These are phyloP conservation scores for Caenorhabditis doughertyi DNA, from an alignment of 2,888 invertebrate species.

Conservation along the genomic window DNA sequence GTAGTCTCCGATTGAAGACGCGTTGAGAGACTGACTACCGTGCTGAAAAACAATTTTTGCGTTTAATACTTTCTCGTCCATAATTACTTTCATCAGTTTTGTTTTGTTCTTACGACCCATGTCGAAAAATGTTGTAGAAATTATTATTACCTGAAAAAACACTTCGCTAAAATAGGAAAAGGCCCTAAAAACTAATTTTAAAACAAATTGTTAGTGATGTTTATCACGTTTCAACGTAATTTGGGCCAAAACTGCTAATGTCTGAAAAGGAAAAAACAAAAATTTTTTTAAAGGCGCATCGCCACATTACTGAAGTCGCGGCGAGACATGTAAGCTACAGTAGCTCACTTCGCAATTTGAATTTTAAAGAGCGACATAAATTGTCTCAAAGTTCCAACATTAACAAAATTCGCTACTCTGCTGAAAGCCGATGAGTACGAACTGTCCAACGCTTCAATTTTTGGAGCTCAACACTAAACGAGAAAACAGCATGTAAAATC, in stretches of 20 bases:
- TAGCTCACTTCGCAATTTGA: background rate
- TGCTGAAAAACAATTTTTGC: background rate
- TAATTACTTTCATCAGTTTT: constrained; percentile 13
- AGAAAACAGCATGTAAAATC: too few relatives aligned
- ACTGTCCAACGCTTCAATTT: too few relatives aligned
- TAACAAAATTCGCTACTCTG: too few relatives aligned
- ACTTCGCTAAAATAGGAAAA: too few relatives aligned
- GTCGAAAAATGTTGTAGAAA: background rate
- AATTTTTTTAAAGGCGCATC: background rate
- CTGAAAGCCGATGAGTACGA: too few relatives aligned
- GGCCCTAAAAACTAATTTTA: too few relatives aligned
- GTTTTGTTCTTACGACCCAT: constrained; percentile 34
- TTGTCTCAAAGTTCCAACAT: too few relatives aligned
- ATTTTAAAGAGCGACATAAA: too few relatives aligned
- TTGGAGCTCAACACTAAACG: too few relatives aligned
- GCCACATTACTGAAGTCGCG: background rate
- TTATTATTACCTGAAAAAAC: constrained; percentile 15
- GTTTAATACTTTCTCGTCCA: background rate
- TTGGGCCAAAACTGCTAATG: background rate
- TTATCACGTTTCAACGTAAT: too few relatives aligned
- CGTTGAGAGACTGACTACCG: constrained; percentile 7
- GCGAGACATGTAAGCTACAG: background rate
- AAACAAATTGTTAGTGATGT: too few relatives aligned
- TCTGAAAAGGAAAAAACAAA: background rate
- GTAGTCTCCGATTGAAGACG: background rate